phyloP scores from a whole-genome alignment of 2,888 invertebrate species.

The Ichneumon xanthorius region DNA sequence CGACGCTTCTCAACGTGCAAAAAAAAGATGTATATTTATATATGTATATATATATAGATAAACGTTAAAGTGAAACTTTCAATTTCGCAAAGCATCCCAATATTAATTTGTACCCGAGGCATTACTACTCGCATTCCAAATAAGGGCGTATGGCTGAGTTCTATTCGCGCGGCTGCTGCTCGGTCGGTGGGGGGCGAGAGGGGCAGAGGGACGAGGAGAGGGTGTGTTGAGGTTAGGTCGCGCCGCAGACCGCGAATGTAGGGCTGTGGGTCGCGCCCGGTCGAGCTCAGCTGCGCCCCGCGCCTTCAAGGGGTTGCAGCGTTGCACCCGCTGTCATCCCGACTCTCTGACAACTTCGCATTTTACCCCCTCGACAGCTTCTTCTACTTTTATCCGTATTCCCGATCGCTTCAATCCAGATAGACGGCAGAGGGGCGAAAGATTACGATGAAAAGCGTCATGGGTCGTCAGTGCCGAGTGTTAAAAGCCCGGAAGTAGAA shows the following conservation, averaged over 20 bases:
- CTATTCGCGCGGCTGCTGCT: slow-evolving; percentile 30
- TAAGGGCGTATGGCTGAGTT: slow-evolving; percentile 63
- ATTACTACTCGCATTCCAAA: slow-evolving; percentile 45
- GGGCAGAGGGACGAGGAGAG: slow-evolving; percentile 17
- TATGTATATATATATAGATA: neutral
- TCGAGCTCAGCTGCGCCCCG: slow-evolving; percentile 83
- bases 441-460: neutral
- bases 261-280: slow-evolving; percentile 84
- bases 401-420: neutral
- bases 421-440: neutral
- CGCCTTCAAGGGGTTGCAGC: slow-evolving; percentile 67
- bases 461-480: neutral
- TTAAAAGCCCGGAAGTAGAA: neutral
- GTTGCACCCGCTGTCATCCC: slow-evolving; percentile 55
- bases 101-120: slow-evolving; percentile 26
- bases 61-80: neutral
- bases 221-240: slow-evolving; percentile 81
- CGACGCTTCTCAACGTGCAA: neutral
- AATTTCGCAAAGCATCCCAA: neutral
- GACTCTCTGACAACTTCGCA: slow-evolving; percentile 20
- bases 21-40: neutral
- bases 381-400: neutral
- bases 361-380: slow-evolving; percentile 13
- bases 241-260: slow-evolving; percentile 83
- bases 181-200: slow-evolving; percentile 56